Conservation (phyloP, 2,113 vertebrate species). For the Eulemur macaco region DNA sequence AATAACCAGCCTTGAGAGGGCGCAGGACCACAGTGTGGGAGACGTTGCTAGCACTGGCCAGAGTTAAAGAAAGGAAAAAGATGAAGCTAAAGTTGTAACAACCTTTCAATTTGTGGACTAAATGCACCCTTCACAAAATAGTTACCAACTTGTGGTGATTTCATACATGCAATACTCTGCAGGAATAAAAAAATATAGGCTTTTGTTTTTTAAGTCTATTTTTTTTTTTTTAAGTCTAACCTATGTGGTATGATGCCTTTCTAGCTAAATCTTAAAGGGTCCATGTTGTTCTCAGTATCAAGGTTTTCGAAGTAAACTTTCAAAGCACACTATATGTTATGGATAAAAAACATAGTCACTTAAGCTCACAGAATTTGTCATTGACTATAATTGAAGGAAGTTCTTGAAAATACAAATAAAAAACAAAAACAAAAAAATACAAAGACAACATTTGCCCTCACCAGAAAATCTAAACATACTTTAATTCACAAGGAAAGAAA, state of each 20-base stretch:
- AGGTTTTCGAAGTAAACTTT: neutral
- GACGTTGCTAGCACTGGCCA: slow-evolving; percentile 92
- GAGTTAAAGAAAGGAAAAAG: slow-evolving; percentile 78
- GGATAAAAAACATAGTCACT: neutral
- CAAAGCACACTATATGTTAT: neutral
- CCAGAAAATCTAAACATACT: slow-evolving; percentile 32
- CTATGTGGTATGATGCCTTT: neutral
- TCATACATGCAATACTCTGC: neutral
- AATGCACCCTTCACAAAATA: neutral
- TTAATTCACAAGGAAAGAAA: neutral
- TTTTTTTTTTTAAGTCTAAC: no score
- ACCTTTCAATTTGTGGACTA: neutral
- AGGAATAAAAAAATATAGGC: neutral
- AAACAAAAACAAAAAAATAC: neutral
- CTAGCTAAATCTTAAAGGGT: neutral
- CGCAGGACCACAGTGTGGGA: slow-evolving; percentile 96
- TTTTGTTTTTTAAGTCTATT: neutral
- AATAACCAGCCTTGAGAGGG: slow-evolving; percentile 96
- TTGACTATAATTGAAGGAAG: neutral
- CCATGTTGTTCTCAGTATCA: neutral
- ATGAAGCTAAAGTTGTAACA: neutral
- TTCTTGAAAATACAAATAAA: neutral
- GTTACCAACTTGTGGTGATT: neutral
- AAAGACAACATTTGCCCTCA: neutral
- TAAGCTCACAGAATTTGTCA: neutral